These are phyloP conservation scores for Dinomys branickii DNA, from an alignment of 2,113 vertebrate genomes.

Conservation along the genomic window DNA sequence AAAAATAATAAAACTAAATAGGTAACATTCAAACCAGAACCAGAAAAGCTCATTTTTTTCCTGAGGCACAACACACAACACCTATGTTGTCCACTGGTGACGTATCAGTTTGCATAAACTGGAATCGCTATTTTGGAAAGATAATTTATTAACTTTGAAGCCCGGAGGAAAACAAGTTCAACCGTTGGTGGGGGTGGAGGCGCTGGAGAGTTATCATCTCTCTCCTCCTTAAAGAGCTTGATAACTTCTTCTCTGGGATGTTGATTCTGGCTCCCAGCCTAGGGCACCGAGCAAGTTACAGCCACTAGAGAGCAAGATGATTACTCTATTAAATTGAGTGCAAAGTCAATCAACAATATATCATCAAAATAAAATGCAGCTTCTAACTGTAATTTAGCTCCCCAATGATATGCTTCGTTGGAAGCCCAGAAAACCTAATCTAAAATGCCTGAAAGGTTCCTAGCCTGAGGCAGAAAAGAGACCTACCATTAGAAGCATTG, in stretches of 20 bases:
- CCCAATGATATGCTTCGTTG: background rate
- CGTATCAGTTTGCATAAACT: background rate
- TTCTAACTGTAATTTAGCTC: slow-evolving; percentile 39
- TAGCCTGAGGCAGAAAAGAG: background rate
- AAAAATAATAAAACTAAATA: slow-evolving; percentile 13
- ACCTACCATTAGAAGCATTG: slow-evolving; percentile 17
- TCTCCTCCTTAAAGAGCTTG: background rate
- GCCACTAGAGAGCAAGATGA: background rate
- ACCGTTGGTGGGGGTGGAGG: background rate
- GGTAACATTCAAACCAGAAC: background rate
- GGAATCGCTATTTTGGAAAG: slow-evolving; percentile 7
- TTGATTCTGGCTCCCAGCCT: slow-evolving; percentile 28
- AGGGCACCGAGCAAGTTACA: background rate
- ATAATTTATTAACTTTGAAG: background rate
- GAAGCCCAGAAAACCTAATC: slow-evolving; percentile 24
- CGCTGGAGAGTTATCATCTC: background rate
- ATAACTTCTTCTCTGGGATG: background rate
- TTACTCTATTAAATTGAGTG: slow-evolving; percentile 60
- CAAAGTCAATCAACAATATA: slow-evolving; percentile 62
- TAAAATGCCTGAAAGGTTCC: background rate
- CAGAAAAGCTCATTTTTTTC: background rate
- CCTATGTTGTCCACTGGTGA: background rate
- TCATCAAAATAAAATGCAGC: slow-evolving; percentile 51
- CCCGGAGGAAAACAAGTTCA: slow-evolving; percentile 43
- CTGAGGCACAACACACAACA: background rate